These are phyloP conservation scores for Oreochromis spilurus DNA, from an alignment of 2,113 vertebrate genomes.

Conservation along the genomic window DNA sequence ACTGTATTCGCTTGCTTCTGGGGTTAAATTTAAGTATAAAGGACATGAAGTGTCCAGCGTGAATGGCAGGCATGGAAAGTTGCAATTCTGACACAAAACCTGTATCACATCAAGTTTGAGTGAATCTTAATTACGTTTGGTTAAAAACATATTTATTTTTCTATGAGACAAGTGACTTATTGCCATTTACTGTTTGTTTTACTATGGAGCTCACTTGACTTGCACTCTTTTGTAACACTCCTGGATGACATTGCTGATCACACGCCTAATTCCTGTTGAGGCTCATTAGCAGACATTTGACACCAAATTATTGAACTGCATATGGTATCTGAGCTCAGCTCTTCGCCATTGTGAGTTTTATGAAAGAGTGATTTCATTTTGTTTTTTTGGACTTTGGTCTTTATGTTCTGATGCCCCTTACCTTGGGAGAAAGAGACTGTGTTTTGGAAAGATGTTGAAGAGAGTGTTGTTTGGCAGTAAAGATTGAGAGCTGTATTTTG, in stretches of 20 bases:
- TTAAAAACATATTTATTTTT: background rate
- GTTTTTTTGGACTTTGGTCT: background rate
- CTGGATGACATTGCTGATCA: background rate
- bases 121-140: fast-evolving
- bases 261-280: background rate
- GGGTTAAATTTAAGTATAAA: background rate
- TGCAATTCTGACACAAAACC: background rate
- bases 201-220: background rate
- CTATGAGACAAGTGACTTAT: background rate
- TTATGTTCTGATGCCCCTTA: background rate
- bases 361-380: background rate
- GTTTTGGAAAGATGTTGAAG: background rate
- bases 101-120: background rate
- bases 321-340: background rate
- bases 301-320: background rate
- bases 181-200: background rate
- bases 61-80: background rate
- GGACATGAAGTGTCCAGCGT: background rate
- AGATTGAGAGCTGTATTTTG: background rate
- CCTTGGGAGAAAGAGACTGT: background rate
- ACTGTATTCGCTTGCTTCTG: background rate
- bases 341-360: background rate
- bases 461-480: background rate
- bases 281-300: background rate
- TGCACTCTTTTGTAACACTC: background rate